Percentiles rank a stretch among this genome's conserved stretches.
phyloP scores from a whole-genome alignment of 2,888 invertebrate species.

The Drosophila rellima region DNA sequence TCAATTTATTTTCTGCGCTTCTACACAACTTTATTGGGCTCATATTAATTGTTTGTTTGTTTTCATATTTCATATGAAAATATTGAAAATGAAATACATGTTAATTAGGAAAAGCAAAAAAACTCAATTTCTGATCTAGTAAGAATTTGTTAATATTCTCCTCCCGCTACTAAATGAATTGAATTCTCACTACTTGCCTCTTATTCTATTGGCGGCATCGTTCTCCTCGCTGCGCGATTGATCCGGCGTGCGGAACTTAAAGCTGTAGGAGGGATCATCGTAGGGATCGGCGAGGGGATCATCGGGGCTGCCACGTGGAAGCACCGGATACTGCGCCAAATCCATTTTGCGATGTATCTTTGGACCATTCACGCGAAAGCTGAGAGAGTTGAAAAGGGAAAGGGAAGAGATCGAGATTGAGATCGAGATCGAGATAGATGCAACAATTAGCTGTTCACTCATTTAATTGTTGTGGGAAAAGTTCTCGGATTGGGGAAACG shows the following conservation, averaged over 20 bases:
- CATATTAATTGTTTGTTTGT: too few species aligned
- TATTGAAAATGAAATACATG: too few species aligned
- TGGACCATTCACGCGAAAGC: conserved; percentile 91
- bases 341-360: conserved; percentile 91
- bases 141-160: too few species aligned
- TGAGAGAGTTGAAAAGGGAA: conserved; percentile 56
- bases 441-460: conserved; percentile 38
- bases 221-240: conserved; percentile 90
- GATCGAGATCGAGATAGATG: neutral
- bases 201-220: conserved; percentile 88
- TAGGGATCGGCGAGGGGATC: conserved; percentile 91
- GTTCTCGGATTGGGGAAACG: conserved; percentile 31
- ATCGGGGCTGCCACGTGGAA: conserved; percentile 89
- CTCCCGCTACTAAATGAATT: too few species aligned
- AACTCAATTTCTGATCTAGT: too few species aligned
- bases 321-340: conserved; percentile 89
- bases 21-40: too few species aligned
- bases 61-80: too few species aligned
- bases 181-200: too few species aligned
- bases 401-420: neutral
- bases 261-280: conserved; percentile 92
- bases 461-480: conserved; percentile 48
- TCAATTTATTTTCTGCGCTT: too few species aligned
- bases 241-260: conserved; percentile 89
- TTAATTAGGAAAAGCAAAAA: too few species aligned